Evolutionary conservation across 2,888 invertebrate species (phyloP), one percentile per base, ranked within the genome.

Genomic region (Melieria picta): DNA sequence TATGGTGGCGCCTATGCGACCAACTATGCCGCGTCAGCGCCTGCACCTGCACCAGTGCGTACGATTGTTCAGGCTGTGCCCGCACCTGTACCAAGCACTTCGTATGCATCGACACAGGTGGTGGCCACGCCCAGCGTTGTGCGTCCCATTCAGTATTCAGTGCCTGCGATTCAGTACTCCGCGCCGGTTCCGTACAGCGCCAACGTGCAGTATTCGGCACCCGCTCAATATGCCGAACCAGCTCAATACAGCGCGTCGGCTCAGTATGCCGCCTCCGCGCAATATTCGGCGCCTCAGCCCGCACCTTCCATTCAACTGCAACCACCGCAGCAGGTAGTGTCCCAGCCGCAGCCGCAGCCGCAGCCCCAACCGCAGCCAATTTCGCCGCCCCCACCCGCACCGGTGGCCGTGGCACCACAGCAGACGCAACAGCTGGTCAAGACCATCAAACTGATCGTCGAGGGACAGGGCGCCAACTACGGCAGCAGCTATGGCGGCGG

Each of bases 381-480:
- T 10, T 5, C 74, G 10, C 58, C 67, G 5, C 63, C 71, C 11
- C 65, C 68, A 47, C 62, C 69, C 0, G 57, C 55, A 1, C 58
- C 67, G 5, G 61, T 70, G 7, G 63, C 68, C 43, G 62, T 69
- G 0, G 57, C 55, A 1, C 78, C 79, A 1, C 76, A 75, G 52
- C 74, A 74, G 47, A 16, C 78, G 64, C 79, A 78, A 63, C 81
- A 83, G 69, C 72, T 75, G 47, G 81, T 83, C 55, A 83, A 83
- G 76, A 82, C 82, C 65, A 79, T 82, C 60, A 81, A 78, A 69
- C 67, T 82, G 48, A 80, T 82, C 58, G 79, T 82, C 6, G 82
- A 83, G 64, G 80, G 77, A 66, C 76, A 75, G 13, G 75, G 72
- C 58, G 72, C 63, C 16, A 72, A 56, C 10, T 64, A 73, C 11